Evolutionary conservation across 1,140 invertebrate species (phyloP).

Genomic region (Diabrotica virgifera): DNA sequence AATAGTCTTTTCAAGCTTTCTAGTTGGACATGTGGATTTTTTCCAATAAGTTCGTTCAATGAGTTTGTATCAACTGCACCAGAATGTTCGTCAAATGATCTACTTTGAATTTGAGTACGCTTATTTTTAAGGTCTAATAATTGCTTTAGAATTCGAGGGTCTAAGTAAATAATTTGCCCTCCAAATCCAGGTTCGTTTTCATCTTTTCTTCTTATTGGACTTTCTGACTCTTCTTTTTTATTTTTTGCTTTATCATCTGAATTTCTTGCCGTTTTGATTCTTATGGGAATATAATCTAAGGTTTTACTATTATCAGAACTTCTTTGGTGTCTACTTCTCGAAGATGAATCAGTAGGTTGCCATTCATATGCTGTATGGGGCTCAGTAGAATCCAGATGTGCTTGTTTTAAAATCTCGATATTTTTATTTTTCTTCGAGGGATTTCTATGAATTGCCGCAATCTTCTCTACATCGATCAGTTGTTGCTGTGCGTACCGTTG

Average conservation of each 20-base stretch:
- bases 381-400: no score
- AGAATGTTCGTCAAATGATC: background rate
- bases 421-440: background rate
- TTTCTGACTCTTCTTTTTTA: no score
- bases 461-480: background rate
- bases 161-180: conserved; percentile 18
- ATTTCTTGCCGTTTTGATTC: no score
- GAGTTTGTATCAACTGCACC: conserved; percentile 23
- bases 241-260: no score
- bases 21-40: conserved; percentile 33
- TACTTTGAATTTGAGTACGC: conserved; percentile 8
- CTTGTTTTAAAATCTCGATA: no score
- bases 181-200: background rate
- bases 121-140: conserved; percentile 6
- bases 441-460: background rate
- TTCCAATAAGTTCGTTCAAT: conserved; percentile 33
- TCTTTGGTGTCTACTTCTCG: no score
- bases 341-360: no score
- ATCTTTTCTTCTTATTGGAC: background rate
- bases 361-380: no score
- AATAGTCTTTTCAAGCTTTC: conserved; percentile 37
- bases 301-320: no score
- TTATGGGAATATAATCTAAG: no score
- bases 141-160: conserved; percentile 18
- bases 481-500: conserved; percentile 37